A percentile compares a stretch with the other conserved stretches of the same genome.
Conservation (phyloP, 2,888 invertebrate genomes). For the Bruchidius siliquastri region DNA sequence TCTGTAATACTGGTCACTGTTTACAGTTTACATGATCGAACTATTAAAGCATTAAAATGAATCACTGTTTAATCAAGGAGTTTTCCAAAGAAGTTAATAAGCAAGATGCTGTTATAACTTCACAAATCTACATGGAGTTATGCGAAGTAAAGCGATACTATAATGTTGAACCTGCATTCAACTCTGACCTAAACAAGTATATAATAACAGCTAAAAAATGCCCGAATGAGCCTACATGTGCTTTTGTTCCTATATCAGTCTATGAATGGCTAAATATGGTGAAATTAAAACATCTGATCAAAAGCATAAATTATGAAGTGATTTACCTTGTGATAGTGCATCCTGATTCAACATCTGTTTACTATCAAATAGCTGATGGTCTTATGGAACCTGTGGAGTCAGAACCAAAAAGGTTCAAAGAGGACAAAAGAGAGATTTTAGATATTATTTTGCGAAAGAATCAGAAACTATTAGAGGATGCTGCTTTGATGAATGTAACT, state of each 20-base stretch:
- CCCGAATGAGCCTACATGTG: constrained; percentile 36
- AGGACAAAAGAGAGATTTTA: constrained; percentile 33
- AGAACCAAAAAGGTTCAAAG: constrained; percentile 28
- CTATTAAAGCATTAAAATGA: no score
- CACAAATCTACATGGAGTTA: constrained; percentile 54
- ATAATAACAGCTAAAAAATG: constrained; percentile 46
- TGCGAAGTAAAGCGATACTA: constrained; percentile 50
- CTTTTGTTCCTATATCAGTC: constrained; percentile 47
- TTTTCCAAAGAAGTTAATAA: constrained; percentile 11
- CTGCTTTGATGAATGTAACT: constrained; percentile 30
- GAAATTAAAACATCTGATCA: constrained; percentile 36
- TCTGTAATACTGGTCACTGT: no score
- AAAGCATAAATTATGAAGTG: constrained; percentile 5
- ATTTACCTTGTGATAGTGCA: constrained; percentile 45
- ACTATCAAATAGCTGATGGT: constrained; percentile 46
- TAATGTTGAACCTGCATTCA: constrained; percentile 48
- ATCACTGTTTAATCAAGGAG: constrained; percentile 7
- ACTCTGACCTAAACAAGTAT: constrained; percentile 40
- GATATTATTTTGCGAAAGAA: constrained; percentile 34
- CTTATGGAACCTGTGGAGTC: constrained; percentile 30
- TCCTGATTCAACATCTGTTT: constrained; percentile 48
- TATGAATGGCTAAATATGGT: constrained; percentile 42
- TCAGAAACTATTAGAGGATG: constrained; percentile 31
- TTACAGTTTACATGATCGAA: no score
- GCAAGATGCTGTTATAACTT: constrained; percentile 45